Conservation (phyloP, 2,113 vertebrate genomes). For the Grantiella picta region DNA sequence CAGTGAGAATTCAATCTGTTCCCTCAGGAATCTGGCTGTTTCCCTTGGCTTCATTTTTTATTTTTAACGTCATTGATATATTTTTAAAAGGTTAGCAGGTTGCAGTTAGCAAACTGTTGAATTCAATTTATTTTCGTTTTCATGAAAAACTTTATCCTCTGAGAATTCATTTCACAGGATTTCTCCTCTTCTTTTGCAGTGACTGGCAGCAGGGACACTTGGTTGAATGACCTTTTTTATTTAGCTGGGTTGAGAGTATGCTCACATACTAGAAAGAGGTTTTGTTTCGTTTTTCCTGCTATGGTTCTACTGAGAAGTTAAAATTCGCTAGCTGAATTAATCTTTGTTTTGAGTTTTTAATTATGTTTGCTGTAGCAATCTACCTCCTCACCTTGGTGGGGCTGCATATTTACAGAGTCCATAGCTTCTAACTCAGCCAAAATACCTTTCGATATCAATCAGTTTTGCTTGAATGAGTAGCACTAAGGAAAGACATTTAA, state of each 20-base stretch:
- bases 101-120: slow-evolving; percentile 34
- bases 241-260: neutral
- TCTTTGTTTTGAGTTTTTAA: slow-evolving; percentile 3
- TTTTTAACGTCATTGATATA: slow-evolving; percentile 13
- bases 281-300: slow-evolving; percentile 6
- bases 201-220: slow-evolving; percentile 10
- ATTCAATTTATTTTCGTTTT: slow-evolving; percentile 51
- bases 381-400: neutral
- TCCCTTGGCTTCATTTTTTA: neutral
- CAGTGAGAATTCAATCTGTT: slow-evolving; percentile 2
- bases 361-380: neutral
- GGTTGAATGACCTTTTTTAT: slow-evolving; percentile 18
- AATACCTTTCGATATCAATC: neutral
- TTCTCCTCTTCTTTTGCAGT: neutral
- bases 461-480: neutral
- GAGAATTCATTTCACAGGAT: slow-evolving; percentile 24
- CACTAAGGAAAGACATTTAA: neutral
- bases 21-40: slow-evolving; percentile 2
- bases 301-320: neutral
- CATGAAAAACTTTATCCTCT: neutral
- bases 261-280: neutral
- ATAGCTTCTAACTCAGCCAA: neutral
- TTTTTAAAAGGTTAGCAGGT: slow-evolving; percentile 32
- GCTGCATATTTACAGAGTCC: neutral
- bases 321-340: neutral